Conservation (phyloP, 2,888 invertebrate genomes). For the Harpalus rufipes region DNA sequence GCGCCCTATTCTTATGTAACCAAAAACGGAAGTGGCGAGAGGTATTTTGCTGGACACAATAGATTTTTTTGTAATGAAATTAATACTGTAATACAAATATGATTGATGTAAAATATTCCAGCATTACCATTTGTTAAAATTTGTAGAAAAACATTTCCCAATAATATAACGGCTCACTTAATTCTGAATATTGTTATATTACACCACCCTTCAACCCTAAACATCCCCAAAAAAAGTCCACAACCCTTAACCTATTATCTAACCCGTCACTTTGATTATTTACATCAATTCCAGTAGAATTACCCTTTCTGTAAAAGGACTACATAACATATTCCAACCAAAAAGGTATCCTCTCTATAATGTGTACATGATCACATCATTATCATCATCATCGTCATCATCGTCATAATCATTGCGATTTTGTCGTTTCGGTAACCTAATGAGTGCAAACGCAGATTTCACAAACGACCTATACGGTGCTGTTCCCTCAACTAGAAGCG, state of each 20-base stretch:
- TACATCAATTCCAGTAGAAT: constrained; percentile 11
- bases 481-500: constrained; percentile 12
- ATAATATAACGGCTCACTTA: background rate
- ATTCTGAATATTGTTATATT: background rate
- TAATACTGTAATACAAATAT: too few relatives aligned
- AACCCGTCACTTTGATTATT: constrained; percentile 19
- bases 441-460: background rate
- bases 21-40: too few relatives aligned
- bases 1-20: too few relatives aligned
- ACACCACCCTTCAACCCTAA: background rate
- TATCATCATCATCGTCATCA: background rate
- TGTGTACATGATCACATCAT: background rate
- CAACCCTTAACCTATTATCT: background rate
- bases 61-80: too few relatives aligned
- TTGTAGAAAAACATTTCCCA: too few relatives aligned
- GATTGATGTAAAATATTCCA: too few relatives aligned
- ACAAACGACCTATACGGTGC: background rate
- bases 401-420: background rate
- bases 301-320: background rate
- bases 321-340: background rate
- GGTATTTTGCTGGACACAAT: too few relatives aligned
- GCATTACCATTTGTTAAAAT: too few relatives aligned
- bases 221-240: background rate
- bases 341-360: background rate
- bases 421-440: background rate